A percentile compares a stretch with the other conserved stretches of the same genome.
Conservation (phyloP, 2,797 vertebrate genomes). For the Hipposideros larvatus region DNA sequence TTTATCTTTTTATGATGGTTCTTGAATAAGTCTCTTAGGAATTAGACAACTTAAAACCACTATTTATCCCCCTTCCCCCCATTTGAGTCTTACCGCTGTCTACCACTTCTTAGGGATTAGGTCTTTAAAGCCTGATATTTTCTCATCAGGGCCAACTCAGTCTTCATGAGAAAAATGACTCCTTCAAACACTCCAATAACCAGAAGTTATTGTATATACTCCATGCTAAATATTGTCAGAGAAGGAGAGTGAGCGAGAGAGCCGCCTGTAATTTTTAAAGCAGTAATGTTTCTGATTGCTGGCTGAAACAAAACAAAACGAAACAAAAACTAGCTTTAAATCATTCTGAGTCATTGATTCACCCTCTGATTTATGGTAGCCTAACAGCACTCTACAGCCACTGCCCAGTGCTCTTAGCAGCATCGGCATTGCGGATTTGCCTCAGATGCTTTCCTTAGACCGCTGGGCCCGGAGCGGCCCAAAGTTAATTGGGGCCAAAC, state of each 20-base stretch:
- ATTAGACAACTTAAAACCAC: not conserved
- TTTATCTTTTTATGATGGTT: not conserved
- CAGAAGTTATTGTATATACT: not conserved
- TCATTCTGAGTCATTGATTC: not conserved
- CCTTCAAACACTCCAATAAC: not conserved
- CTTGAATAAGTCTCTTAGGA: not conserved
- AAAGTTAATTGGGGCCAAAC: not conserved
- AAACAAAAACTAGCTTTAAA: not conserved
- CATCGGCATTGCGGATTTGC: not conserved
- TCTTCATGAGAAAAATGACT: conserved; percentile 29
- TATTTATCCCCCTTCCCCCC: not conserved
- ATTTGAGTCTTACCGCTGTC: not conserved
- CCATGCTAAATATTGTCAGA: not conserved
- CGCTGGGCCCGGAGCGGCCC: not conserved
- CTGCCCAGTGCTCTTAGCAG: not conserved
- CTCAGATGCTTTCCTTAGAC: not conserved
- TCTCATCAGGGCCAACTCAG: not conserved
- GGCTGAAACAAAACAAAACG: too few species aligned
- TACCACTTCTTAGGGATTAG: not conserved
- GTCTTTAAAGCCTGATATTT: not conserved
- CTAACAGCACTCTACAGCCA: not conserved
- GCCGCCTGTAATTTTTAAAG: not conserved
- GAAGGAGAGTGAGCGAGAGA: not conserved
- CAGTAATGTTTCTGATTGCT: not conserved
- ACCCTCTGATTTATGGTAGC: not conserved